Evolutionary conservation across 2,113 vertebrate genomes (phyloP).

Genomic region (Rhynchopsitta pachyrhyncha): DNA sequence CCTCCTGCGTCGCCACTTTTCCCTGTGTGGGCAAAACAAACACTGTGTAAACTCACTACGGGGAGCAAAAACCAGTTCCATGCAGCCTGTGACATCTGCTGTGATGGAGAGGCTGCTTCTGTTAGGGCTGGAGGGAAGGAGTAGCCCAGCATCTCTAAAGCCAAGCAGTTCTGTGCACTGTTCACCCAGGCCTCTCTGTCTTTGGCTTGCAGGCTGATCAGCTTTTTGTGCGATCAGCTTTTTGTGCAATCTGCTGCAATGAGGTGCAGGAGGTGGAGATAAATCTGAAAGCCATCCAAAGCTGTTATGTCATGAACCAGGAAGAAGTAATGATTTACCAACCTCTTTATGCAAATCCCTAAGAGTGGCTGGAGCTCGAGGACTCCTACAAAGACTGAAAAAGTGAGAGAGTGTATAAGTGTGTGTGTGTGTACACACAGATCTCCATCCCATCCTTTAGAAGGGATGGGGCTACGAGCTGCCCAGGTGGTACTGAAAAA

Average conservation of each 20-base stretch:
- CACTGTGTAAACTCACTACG: background rate
- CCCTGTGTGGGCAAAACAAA: background rate
- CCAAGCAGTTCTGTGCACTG: background rate
- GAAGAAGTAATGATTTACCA: conserved; percentile 70
- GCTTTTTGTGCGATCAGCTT: background rate
- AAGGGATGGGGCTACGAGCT: background rate
- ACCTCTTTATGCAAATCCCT: conserved; percentile 74
- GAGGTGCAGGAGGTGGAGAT: conserved; percentile 30
- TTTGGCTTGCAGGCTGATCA: background rate
- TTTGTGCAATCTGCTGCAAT: background rate
- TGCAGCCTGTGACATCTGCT: background rate
- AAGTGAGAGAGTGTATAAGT: background rate
- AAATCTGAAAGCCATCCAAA: conserved; percentile 66
- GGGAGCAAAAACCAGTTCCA: background rate
- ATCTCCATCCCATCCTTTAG: background rate
- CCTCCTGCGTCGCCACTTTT: background rate
- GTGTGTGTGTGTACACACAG: background rate
- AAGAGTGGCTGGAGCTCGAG: conserved; percentile 26
- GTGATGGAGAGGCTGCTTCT: background rate
- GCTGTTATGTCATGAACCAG: conserved; percentile 70
- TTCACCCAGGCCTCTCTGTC: background rate
- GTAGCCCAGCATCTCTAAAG: background rate
- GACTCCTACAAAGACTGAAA: conserved; percentile 19
- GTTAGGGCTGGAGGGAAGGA: background rate
- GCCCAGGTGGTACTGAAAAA: background rate